phyloP scores from a whole-genome alignment of 1,140 invertebrate species.

The Dryas iulia region DNA sequence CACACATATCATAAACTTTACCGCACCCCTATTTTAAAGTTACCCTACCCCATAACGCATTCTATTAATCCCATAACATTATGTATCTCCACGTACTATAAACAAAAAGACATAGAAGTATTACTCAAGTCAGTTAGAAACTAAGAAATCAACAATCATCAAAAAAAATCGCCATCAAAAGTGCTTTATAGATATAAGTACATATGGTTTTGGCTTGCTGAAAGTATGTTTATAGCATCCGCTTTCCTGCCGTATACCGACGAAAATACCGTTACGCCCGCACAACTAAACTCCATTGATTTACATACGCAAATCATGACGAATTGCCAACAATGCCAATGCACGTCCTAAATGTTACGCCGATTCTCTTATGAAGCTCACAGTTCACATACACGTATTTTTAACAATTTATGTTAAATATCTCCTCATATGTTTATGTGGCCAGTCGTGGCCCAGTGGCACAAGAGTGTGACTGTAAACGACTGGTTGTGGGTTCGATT shows the following conservation, averaged over 20 bases:
- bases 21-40: too few relatives aligned
- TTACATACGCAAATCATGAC: constrained; percentile 77
- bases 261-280: constrained; percentile 74
- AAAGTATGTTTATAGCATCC: constrained; percentile 78
- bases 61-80: constrained; percentile 15
- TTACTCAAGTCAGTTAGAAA: background rate
- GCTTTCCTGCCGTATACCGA: constrained; percentile 72
- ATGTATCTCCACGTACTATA: constrained; percentile 17
- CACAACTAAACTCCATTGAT: constrained; percentile 72
- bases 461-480: too few relatives aligned
- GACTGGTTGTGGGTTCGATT: too few relatives aligned
- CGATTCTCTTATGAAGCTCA: background rate
- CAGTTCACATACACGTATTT: too few relatives aligned
- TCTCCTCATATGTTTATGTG: background rate
- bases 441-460: too few relatives aligned
- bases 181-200: constrained; percentile 32
- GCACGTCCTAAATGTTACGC: constrained; percentile 53
- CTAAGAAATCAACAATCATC: constrained; percentile 18
- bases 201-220: constrained; percentile 60
- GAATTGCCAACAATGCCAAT: constrained; percentile 71
- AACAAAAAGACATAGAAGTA: background rate
- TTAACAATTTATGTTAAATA: background rate
- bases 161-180: constrained; percentile 27
- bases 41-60: too few relatives aligned
- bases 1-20: too few relatives aligned